A percentile compares a stretch with the other conserved stretches of the same genome.
Conservation (phyloP, 2,888 invertebrate genomes). For the Lepidocyrtoides sp. region DNA sequence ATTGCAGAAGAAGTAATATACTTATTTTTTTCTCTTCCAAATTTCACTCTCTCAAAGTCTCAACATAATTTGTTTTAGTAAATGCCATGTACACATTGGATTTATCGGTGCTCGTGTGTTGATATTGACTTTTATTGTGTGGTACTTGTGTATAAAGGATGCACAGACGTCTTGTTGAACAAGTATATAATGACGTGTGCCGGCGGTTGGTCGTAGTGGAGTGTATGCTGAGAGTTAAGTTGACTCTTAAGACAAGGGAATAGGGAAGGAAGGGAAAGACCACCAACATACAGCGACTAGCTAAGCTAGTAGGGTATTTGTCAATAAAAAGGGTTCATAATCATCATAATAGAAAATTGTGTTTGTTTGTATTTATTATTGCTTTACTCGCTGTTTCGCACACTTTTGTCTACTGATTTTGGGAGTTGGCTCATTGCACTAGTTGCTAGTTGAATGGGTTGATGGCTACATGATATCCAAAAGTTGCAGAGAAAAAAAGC, state of each 20-base stretch:
- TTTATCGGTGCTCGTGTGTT: neutral
- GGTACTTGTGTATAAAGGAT: neutral
- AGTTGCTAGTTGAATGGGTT: too few species aligned
- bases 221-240: neutral
- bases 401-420: neutral
- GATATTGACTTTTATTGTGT: neutral
- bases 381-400: neutral
- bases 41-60: too few species aligned
- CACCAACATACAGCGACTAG: neutral
- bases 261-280: neutral
- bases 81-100: neutral
- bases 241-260: neutral
- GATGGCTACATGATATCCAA: too few species aligned
- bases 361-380: conserved; percentile 53
- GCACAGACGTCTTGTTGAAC: too few species aligned
- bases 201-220: neutral
- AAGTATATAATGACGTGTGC: neutral
- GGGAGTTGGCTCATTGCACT: neutral
- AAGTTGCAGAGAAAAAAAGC: neutral
- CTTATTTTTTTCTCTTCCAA: too few species aligned
- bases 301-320: too few species aligned
- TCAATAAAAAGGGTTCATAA: conserved; percentile 63
- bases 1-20: too few species aligned
- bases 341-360: conserved; percentile 17
- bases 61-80: conserved; percentile 16